Percentiles rank a stretch among this genome's conserved stretches.
These are phyloP conservation scores for Lutraria rhynchaena DNA, from an alignment of 1,140 invertebrate genomes.

Conservation along the genomic window DNA sequence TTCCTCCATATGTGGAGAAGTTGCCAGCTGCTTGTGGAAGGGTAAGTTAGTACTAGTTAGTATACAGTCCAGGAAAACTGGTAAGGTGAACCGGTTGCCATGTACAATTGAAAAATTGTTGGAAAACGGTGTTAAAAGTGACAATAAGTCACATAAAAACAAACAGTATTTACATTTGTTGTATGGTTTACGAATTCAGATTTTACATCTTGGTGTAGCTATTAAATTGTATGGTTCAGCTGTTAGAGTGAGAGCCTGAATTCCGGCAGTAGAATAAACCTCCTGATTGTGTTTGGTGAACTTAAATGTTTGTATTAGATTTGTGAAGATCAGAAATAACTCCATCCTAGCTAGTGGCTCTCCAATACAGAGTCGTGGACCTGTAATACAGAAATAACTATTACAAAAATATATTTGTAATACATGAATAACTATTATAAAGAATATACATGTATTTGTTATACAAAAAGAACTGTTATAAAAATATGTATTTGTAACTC, in stretches of 20 bases:
- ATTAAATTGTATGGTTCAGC: slow-evolving; percentile 65
- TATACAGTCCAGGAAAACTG: too few relatives aligned
- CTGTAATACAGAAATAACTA: slow-evolving; percentile 82
- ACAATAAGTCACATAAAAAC: too few relatives aligned
- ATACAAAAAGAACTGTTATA: background rate
- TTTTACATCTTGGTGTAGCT: slow-evolving; percentile 19
- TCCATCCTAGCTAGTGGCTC: slow-evolving; percentile 78
- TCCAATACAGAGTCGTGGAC: slow-evolving; percentile 84
- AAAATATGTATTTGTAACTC: background rate
- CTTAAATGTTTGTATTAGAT: slow-evolving; percentile 74
- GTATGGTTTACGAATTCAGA: too few relatives aligned
- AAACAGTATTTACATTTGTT: too few relatives aligned
- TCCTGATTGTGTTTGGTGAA: slow-evolving; percentile 56
- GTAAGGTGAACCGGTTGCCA: too few relatives aligned
- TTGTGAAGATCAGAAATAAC: slow-evolving; percentile 78
- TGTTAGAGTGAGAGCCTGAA: slow-evolving; percentile 65
- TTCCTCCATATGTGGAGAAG: too few relatives aligned
- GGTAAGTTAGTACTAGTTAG: too few relatives aligned
- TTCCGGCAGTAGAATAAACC: slow-evolving; percentile 58
- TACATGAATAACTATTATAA: background rate
- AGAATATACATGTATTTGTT: background rate
- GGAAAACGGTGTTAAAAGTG: too few relatives aligned
- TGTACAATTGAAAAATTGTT: too few relatives aligned
- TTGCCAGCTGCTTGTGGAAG: too few relatives aligned
- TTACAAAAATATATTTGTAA: too few relatives aligned